These are phyloP conservation scores for Trichechus manatus DNA, from an alignment of 2,113 vertebrate genomes.

Conservation along the genomic window DNA sequence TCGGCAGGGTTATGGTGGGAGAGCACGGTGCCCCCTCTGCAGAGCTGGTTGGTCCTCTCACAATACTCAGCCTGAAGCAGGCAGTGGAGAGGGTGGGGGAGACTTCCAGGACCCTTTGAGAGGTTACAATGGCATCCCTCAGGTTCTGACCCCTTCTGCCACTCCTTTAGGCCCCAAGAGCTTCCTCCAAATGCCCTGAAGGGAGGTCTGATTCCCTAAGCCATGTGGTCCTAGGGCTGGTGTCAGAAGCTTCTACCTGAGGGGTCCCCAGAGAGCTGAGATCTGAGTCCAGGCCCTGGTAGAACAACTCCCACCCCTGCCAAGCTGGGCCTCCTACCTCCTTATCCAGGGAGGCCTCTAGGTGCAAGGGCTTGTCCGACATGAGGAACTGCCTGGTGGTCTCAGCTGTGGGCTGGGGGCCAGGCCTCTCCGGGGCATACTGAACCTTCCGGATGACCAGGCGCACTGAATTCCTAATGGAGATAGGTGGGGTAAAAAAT, in stretches of 20 bases:
- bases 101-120: background rate
- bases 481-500: background rate
- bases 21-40: background rate
- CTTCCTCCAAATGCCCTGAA: background rate
- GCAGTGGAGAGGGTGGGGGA: background rate
- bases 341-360: conserved; percentile 97
- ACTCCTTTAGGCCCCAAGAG: background rate
- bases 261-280: background rate
- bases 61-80: background rate
- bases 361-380: conserved; percentile 96
- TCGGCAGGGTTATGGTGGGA: background rate
- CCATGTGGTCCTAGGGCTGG: background rate
- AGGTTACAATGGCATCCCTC: background rate
- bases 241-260: background rate
- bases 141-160: background rate
- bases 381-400: conserved; percentile 98
- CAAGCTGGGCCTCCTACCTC: conserved; percentile 88
- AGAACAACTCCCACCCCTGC: background rate
- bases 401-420: conserved; percentile 96
- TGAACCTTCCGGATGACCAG: conserved; percentile 97
- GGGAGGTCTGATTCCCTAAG: background rate
- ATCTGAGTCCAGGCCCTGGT: background rate
- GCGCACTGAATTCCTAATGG: conserved; percentile 94
- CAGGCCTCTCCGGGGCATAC: conserved; percentile 94
- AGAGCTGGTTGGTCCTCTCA: background rate